Base-by-base conservation (phyloP, 2,888 invertebrate genomes). In the Orchestes rusci region DNA sequence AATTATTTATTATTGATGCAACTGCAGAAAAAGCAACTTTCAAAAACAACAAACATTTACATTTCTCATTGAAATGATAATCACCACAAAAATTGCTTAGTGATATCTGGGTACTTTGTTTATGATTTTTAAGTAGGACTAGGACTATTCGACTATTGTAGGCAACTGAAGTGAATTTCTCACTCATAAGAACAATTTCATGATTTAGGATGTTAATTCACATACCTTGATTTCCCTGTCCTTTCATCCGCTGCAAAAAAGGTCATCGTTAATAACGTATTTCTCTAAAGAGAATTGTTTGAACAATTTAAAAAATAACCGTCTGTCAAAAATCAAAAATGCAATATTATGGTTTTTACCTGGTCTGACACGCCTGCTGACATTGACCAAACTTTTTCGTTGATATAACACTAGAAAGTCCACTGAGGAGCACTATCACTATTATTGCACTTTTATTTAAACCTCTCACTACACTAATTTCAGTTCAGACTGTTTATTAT, bases 291-390 rank as follows among this genome's bases (percentile, higher is more conserved):
- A 56, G 40, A 28, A 39, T 43, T 39, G 20, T 27, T 55, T 59
- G 18, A 34, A 4, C 5, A 34, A 18, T 18, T 34, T 16, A 4
- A 58, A n/a, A n/a, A n/a, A n/a, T n/a, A n/a, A n/a, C n/a, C n/a
- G n/a, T n/a, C n/a, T n/a, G n/a, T n/a, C n/a, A n/a, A n/a, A n/a
- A n/a, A n/a, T n/a, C n/a, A n/a, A n/a, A n/a, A n/a, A n/a, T n/a
- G n/a, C 34, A 42, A 61, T 67, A 64, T 65, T 67, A 63, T 65
- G 64, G 65, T 31, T 35, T 64, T 66, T 65, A 85, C 85, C 85
- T 85, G 85, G 77, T 86, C 85, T 80, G 84, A 82, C 82, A 85
- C 84, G 84, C 84, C 84, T 83, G 86, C 82, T 83, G 84, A 86
- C 86, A 86, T 86, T 82, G 82, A 82, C 81, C 74, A 76, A 73